phyloP scores from a whole-genome alignment of 2,888 invertebrate species.

The Dinocampus coccinellae region DNA sequence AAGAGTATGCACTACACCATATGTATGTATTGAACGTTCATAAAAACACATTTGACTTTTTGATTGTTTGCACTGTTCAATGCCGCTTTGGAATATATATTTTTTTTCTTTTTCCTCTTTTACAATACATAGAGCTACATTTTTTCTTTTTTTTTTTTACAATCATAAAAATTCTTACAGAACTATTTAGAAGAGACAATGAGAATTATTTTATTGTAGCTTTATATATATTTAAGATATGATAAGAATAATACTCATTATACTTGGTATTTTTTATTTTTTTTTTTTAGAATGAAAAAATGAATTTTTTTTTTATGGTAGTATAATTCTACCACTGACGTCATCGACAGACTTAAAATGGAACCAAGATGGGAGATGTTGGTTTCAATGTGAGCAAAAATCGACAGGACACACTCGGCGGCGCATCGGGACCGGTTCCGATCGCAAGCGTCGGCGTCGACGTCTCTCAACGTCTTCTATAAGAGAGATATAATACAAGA shows the following conservation, averaged over 20 bases:
- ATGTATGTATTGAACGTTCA: neutral
- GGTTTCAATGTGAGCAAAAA: constrained; percentile 45
- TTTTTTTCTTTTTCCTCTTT: neutral
- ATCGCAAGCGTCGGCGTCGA: constrained; percentile 38
- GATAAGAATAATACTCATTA: neutral
- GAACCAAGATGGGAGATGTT: constrained; percentile 11
- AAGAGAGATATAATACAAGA: constrained; percentile 6
- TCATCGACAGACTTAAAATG: constrained; percentile 2
- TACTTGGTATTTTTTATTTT: neutral
- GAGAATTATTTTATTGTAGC: neutral
- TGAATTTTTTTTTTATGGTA: neutral
- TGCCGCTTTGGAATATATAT: neutral
- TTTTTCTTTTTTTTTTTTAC: neutral
- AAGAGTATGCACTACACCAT: neutral
- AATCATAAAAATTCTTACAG: neutral
- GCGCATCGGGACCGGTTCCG: constrained; percentile 46
- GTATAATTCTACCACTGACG: constrained; percentile 2
- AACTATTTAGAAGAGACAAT: neutral
- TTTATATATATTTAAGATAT: neutral
- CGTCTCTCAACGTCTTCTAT: constrained; percentile 20
- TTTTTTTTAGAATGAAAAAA: neutral
- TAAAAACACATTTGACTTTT: constrained; percentile 6
- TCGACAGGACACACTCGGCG: constrained; percentile 52
- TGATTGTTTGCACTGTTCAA: constrained; percentile 5
- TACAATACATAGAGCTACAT: neutral